A percentile compares a stretch with the other conserved stretches of the same genome.
Conservation (phyloP, 2,113 vertebrate genomes). For the Mastomys coucha region DNA sequence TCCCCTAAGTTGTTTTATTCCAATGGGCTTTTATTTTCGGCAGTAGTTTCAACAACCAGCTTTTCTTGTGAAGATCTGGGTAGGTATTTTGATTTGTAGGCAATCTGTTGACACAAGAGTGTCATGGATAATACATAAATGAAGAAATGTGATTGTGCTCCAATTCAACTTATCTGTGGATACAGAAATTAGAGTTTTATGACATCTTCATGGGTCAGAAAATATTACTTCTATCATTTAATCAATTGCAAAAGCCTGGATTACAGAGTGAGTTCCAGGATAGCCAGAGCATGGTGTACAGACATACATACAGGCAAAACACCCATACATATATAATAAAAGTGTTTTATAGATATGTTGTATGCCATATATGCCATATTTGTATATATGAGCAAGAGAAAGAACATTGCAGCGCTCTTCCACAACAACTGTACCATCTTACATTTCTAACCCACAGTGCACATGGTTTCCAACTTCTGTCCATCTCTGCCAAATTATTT, state of each 20-base stretch:
- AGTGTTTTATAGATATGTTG: neutral
- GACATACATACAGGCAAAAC: neutral
- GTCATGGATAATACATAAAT: neutral
- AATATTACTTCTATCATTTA: neutral
- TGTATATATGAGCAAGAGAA: neutral
- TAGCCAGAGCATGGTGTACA: neutral
- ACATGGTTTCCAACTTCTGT: neutral
- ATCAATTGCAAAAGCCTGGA: neutral
- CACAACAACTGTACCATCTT: too few species aligned
- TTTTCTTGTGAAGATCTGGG: neutral
- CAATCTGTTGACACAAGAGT: neutral
- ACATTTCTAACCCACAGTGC: neutral
- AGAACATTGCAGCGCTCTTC: too few species aligned
- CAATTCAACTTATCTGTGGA: neutral
- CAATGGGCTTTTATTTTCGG: neutral
- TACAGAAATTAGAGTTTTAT: neutral
- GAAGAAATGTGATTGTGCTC: neutral
- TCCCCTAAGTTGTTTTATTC: neutral
- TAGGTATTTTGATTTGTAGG: neutral
- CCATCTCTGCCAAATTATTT: neutral
- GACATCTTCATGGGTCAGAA: neutral
- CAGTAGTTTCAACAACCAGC: constrained; percentile 4
- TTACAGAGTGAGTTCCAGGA: neutral
- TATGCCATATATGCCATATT: neutral
- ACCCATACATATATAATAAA: neutral